Conservation (phyloP, 2,888 invertebrate species). For the Caprella mutica region DNA sequence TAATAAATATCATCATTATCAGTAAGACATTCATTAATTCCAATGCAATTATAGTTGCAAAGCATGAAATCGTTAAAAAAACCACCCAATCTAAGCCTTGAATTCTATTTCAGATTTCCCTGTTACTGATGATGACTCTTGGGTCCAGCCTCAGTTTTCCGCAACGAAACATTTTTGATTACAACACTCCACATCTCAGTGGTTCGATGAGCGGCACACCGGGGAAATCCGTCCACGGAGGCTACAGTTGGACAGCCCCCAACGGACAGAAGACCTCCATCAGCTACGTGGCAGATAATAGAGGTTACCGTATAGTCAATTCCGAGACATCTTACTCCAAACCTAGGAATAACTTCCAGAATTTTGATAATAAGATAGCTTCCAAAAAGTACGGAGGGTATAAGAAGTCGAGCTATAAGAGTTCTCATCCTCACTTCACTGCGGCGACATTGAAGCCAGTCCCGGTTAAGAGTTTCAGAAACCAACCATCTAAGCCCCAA, state of each 20-base stretch:
- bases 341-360: too few species aligned
- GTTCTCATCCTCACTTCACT: too few species aligned
- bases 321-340: too few species aligned
- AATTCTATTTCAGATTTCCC: neutral
- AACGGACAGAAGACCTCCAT: conserved; percentile 1
- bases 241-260: conserved; percentile 5
- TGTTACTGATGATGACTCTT: neutral
- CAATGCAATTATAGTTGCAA: too few species aligned
- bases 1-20: too few species aligned
- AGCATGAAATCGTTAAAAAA: too few species aligned
- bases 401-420: too few species aligned
- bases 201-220: neutral
- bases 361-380: too few species aligned
- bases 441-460: neutral
- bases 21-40: too few species aligned
- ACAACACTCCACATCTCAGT: neutral
- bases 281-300: conserved; percentile 13
- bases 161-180: neutral
- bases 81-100: too few species aligned
- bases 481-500: neutral
- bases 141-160: conserved; percentile 2
- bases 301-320: conserved; percentile 7
- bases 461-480: neutral
- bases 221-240: neutral
- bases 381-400: too few species aligned